Evolutionary conservation across 2,888 invertebrate species (phyloP).

Genomic region (Apamea anceps): DNA sequence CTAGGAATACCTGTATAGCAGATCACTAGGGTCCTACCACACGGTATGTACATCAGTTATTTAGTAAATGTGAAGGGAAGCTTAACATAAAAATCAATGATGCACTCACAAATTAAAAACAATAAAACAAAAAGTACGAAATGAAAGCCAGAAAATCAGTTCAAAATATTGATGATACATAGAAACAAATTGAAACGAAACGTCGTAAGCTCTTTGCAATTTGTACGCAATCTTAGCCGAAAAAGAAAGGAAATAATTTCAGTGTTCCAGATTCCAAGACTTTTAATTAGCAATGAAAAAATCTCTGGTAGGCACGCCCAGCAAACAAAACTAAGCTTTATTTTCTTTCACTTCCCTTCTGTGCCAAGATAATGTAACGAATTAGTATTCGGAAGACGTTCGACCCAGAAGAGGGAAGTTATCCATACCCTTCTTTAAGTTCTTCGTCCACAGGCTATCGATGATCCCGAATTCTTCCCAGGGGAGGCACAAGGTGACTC

Average conservation of each 20-base stretch:
- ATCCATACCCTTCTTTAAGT: constrained; percentile 70
- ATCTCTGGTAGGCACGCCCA: constrained; percentile 65
- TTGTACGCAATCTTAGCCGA: constrained; percentile 48
- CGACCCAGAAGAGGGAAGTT: constrained; percentile 67
- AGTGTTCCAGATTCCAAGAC: constrained; percentile 67
- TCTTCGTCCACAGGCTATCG: constrained; percentile 64
- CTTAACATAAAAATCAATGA: no score
- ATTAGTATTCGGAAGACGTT: constrained; percentile 77
- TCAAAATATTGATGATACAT: constrained; percentile 17
- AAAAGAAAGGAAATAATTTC: constrained; percentile 64
- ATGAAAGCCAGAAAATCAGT: background rate
- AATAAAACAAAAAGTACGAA: no score
- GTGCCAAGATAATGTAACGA: constrained; percentile 67
- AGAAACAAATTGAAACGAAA: constrained; percentile 33
- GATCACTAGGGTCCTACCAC: no score
- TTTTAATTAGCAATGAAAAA: constrained; percentile 78
- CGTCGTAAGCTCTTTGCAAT: constrained; percentile 30
- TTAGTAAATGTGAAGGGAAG: no score
- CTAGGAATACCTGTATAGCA: no score
- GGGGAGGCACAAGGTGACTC: constrained; percentile 21
- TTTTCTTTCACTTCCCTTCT: constrained; percentile 71
- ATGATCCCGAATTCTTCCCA: constrained; percentile 59
- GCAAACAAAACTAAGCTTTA: constrained; percentile 70
- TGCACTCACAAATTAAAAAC: no score
- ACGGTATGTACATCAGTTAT: no score